These are phyloP conservation scores for Sialis fuliginosa DNA, from an alignment of 2,888 invertebrate species.

Conservation along the genomic window DNA sequence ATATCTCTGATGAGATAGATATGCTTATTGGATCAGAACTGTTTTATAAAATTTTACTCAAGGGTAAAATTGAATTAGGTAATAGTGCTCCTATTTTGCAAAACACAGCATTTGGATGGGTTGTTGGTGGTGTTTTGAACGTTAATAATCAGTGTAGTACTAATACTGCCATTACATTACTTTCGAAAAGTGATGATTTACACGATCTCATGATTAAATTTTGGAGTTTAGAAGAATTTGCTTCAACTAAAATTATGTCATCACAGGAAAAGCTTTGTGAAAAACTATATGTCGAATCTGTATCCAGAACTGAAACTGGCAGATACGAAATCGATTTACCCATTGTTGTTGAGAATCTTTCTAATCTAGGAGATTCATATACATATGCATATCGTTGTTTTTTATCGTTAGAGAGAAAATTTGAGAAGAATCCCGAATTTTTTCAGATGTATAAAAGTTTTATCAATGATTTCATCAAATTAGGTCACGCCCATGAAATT, in stretches of 20 bases:
- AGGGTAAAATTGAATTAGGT: background rate
- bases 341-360: conserved; percentile 4
- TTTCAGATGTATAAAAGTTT: conserved; percentile 8
- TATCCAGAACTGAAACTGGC: background rate
- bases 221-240: background rate
- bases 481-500: conserved; percentile 9
- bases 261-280: background rate
- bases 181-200: no score
- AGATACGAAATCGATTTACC: conserved; percentile 1
- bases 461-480: conserved; percentile 9
- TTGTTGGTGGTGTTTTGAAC: background rate
- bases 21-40: background rate
- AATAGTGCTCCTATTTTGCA: background rate
- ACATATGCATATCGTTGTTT: conserved; percentile 7
- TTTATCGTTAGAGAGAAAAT: conserved; percentile 7
- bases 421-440: conserved; percentile 7
- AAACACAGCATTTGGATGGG: background rate
- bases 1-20: background rate
- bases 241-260: background rate
- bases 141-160: no score
- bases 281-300: background rate
- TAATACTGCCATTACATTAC: no score
- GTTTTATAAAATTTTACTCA: background rate
- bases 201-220: background rate
- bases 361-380: conserved; percentile 7